A percentile compares a stretch with the other conserved stretches of the same genome.
Conservation (phyloP, 2,797 vertebrate genomes). For the Alauda arvensis region DNA sequence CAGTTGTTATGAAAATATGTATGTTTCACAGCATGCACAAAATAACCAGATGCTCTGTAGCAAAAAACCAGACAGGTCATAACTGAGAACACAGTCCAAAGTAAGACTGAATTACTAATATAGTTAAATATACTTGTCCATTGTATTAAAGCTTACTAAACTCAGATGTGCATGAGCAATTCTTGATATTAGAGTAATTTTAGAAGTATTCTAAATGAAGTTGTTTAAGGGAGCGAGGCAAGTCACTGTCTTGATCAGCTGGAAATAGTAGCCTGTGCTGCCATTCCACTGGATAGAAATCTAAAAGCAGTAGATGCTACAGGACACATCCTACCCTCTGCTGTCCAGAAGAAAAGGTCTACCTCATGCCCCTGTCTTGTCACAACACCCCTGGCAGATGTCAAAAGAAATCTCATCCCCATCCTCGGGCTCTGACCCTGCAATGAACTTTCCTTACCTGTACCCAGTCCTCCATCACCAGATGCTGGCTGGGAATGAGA, state of each 20-base stretch:
- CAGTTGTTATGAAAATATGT: not conserved
- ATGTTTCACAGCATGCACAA: not conserved
- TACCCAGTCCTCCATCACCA: not conserved
- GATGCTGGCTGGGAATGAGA: not conserved
- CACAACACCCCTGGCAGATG: not conserved
- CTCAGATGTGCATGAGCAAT: accelerated
- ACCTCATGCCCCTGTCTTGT: not conserved
- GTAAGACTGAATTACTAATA: not conserved
- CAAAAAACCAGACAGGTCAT: not conserved
- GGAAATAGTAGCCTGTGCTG: not conserved
- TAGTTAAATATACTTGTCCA: not conserved
- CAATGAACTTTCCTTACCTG: not conserved
- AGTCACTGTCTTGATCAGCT: not conserved
- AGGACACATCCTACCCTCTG: not conserved
- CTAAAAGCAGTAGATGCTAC: not conserved
- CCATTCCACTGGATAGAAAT: not conserved
- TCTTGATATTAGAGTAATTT: not conserved
- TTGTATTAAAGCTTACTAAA: not conserved
- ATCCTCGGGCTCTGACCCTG: not conserved
- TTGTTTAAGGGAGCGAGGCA: not conserved
- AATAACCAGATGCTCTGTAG: not conserved
- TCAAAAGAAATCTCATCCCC: not conserved
- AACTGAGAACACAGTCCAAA: not conserved
- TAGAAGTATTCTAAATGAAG: not conserved
- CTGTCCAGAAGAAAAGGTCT: not conserved